Base-by-base conservation (phyloP, 2,113 vertebrate genomes). In the Oreotrochilus melanogaster region DNA sequence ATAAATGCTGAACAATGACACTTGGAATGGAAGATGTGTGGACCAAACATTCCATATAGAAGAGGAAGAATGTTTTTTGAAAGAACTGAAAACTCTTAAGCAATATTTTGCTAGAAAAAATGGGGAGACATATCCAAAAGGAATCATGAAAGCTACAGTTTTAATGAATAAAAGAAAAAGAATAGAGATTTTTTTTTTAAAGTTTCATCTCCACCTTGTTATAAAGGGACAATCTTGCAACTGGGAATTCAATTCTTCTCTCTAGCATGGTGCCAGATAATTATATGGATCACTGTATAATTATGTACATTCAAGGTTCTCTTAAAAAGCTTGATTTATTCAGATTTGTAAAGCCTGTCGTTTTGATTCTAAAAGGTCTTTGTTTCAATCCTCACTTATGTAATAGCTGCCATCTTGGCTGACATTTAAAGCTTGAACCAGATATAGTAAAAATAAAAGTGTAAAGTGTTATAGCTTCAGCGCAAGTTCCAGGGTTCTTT, bases 351-450 rank as follows among this genome's bases (percentile, higher is more conserved):
- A 78, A 78, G 47, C 23, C 18, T 54, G 30, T 48, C 47, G 2
- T 88, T 90, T 93, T 80, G 18, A 35, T 73, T 88, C 37, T 50
- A 78, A 74, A 84, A 81, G n/a, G 31, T 58, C 47, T 96, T 86
- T 92, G n/a, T 94, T 96, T 91, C 56, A 45, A 22, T 62, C 23
- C 47, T 23, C 23, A n/a, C 30, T 78, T 91, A 81, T 0, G 4
- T 48, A 86, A 78, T 43, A 79, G 18, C 39, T 93, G n/a, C 73
- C 83, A 84, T 86, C 69, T 87, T 93, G 79, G 72, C 76, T 95
- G 86, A 64, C 64, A 80, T 88, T 90, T 88, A 70, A 86, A 28
- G 7, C 23, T 92, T 74, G 83, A 86, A 71, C 19, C 53, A 78
- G 80, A 84, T 89, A 83, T 28, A 91, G 47, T 57, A 35, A 54